Conservation (phyloP, 2,797 vertebrate species). For the Cetoscarus ocellatus region DNA sequence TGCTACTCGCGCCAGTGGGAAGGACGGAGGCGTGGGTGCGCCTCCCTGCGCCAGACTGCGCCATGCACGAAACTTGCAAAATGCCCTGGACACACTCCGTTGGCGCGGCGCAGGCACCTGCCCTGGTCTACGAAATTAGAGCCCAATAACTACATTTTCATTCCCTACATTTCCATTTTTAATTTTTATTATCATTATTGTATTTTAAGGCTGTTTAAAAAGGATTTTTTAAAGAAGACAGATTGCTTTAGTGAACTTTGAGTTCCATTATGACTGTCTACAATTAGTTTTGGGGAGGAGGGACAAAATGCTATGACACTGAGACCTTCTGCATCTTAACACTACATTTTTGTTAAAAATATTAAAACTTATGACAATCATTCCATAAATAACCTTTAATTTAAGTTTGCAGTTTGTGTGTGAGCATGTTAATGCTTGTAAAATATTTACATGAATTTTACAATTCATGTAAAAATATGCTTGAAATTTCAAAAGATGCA, state of each 20-base stretch:
- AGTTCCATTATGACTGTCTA: constrained; percentile 13
- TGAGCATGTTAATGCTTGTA: constrained; percentile 8
- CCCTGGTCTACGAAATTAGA: no score
- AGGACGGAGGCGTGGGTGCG: no score
- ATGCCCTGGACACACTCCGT: no score
- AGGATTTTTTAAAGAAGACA: neutral
- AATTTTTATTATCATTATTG: no score
- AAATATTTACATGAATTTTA: no score
- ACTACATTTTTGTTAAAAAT: constrained; percentile 36
- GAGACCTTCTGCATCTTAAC: constrained; percentile 25
- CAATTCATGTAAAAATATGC: constrained; percentile 51
- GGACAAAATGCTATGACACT: constrained; percentile 18
- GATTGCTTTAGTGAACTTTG: constrained; percentile 48
- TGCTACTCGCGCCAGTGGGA: no score
- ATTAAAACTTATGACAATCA: constrained; percentile 50
- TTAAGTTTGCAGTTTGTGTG: constrained; percentile 34
- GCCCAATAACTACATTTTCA: neutral
- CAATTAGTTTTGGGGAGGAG: constrained; percentile 6
- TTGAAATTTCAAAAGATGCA: constrained; percentile 47
- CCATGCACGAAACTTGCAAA: no score
- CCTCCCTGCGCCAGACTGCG: no score
- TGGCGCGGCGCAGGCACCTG: no score
- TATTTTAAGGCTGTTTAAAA: no score
- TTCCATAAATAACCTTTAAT: constrained; percentile 34
- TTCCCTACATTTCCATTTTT: neutral